Evolutionary conservation across 2,113 vertebrate species (phyloP).

Genomic region (Zingel zingel): DNA sequence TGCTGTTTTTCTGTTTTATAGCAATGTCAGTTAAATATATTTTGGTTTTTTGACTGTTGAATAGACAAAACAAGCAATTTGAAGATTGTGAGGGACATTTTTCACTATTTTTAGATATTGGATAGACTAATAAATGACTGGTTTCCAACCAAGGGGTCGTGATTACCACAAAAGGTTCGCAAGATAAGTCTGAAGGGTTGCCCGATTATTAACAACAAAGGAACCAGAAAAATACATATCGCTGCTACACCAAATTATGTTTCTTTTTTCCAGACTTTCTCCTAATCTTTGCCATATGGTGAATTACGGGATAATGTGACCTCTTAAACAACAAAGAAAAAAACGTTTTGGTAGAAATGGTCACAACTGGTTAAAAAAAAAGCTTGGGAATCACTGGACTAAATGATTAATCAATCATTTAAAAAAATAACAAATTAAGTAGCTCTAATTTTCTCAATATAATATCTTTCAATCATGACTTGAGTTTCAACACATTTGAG

Average conservation of each 20-base stretch:
- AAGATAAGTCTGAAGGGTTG: neutral
- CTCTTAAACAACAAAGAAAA: neutral
- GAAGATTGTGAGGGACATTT: neutral
- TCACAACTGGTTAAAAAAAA: neutral
- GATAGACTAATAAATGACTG: neutral
- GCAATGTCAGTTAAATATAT: neutral
- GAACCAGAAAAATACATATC: neutral
- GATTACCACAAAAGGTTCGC: neutral
- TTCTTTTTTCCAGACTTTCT: neutral
- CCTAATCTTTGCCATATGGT: neutral
- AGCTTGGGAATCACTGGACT: neutral
- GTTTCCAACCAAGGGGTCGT: neutral
- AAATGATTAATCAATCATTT: neutral
- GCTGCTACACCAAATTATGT: neutral
- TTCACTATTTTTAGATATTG: neutral
- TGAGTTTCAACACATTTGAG: neutral
- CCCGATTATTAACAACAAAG: neutral
- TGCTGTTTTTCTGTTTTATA: neutral
- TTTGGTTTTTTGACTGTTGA: neutral
- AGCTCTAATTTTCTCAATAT: neutral
- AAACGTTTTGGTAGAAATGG: neutral
- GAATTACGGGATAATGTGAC: neutral
- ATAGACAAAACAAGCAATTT: neutral
- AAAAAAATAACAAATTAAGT: neutral
- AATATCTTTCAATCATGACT: neutral